Conservation (phyloP, 2,888 invertebrate genomes). For the Melieria omissa region DNA sequence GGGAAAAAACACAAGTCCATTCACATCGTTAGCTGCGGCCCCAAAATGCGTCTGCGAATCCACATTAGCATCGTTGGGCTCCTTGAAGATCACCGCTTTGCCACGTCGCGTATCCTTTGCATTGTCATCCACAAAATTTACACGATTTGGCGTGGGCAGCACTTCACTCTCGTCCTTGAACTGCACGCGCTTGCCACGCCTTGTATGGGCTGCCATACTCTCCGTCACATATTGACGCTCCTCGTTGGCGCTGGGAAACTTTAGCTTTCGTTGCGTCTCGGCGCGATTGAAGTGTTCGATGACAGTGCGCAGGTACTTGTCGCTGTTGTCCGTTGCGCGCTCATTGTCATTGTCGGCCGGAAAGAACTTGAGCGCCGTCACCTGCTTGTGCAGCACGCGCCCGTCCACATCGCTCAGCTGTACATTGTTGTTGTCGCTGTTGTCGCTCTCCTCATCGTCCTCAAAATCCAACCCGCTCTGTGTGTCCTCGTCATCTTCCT, state of each 20-base stretch:
- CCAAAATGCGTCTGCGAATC: not conserved
- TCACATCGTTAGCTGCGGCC: not conserved
- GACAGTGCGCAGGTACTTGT: constrained; percentile 41
- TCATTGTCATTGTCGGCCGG: constrained; percentile 20
- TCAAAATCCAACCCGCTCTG: constrained; percentile 31
- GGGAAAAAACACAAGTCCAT: constrained; percentile 63
- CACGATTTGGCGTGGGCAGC: not conserved
- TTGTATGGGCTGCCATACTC: not conserved
- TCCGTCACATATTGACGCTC: not conserved
- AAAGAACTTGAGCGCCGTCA: constrained; percentile 32
- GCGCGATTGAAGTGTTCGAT: constrained; percentile 53
- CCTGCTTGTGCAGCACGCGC: constrained; percentile 49
- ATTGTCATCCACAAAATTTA: not conserved
- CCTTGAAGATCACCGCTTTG: constrained; percentile 54
- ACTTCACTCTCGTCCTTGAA: constrained; percentile 15
- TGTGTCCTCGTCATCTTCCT: constrained; percentile 49
- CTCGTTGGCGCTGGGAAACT: constrained; percentile 52
- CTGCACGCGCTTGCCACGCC: not conserved
- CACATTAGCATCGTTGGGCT: not conserved
- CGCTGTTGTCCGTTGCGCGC: constrained; percentile 17
- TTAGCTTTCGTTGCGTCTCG: constrained; percentile 53
- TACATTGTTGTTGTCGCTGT: not conserved
- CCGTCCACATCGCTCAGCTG: constrained; percentile 44
- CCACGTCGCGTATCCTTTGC: constrained; percentile 48
- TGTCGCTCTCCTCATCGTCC: constrained; percentile 15